phyloP scores from a whole-genome alignment of 2,797 vertebrate species.

The Pipistrellus pipistrellus region DNA sequence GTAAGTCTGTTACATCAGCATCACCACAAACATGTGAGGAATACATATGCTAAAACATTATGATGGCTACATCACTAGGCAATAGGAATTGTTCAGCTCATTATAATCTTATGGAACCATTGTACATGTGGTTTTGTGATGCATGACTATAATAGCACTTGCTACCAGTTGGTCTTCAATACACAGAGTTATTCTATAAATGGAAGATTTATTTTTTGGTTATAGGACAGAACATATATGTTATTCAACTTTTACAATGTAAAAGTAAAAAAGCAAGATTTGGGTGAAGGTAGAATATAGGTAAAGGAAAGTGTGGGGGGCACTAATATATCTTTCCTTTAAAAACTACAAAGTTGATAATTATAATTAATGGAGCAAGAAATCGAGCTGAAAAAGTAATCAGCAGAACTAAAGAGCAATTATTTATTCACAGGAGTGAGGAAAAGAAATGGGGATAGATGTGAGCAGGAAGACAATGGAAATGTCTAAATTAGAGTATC shows the following conservation, averaged over 20 bases:
- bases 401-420: constrained; percentile 53
- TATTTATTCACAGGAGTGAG: constrained; percentile 59
- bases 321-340: not conserved
- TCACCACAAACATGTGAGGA: not conserved
- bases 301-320: not conserved
- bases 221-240: not conserved
- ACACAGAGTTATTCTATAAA: not conserved
- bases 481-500: constrained; percentile 42
- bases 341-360: constrained; percentile 33
- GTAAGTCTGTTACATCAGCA: not conserved
- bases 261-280: not conserved
- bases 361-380: constrained; percentile 63
- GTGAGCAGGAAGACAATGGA: constrained; percentile 57
- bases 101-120: not conserved
- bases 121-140: not conserved
- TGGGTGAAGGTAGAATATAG: not conserved
- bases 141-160: not conserved
- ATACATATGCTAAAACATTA: no score
- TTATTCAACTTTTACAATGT: not conserved
- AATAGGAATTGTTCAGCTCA: not conserved
- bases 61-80: not conserved
- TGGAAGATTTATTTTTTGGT: not conserved
- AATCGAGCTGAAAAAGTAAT: constrained; percentile 59
- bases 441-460: not conserved
- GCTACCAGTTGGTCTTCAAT: not conserved